Conservation (phyloP, 2,113 vertebrate genomes). For the Trematomus loennbergii region DNA sequence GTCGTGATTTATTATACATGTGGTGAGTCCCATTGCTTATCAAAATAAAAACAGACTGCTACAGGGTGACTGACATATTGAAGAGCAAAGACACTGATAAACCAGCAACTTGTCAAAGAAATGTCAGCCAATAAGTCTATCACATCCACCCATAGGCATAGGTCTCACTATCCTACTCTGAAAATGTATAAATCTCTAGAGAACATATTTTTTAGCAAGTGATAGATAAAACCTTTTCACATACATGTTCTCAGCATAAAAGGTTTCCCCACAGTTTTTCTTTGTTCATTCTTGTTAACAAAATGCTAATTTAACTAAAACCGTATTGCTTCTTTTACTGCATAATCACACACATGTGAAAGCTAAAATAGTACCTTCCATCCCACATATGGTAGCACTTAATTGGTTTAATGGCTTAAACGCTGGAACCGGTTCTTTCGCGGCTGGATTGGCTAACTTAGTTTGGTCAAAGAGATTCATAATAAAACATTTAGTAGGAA, state of each 20-base stretch:
- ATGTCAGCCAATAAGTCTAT: slow-evolving; percentile 33
- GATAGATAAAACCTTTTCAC: slow-evolving; percentile 6
- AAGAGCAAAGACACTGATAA: slow-evolving; percentile 39
- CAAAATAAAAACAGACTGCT: slow-evolving; percentile 52
- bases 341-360: slow-evolving; percentile 56
- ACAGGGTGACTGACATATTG: slow-evolving; percentile 19
- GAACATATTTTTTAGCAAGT: background rate
- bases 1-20: slow-evolving; percentile 52
- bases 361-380: background rate
- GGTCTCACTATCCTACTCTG: slow-evolving; percentile 15
- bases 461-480: slow-evolving; percentile 17
- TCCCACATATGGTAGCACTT: slow-evolving; percentile 67
- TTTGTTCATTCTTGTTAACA: background rate
- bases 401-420: slow-evolving; percentile 42
- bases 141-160: background rate
- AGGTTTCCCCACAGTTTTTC: slow-evolving; percentile 23
- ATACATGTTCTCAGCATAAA: background rate
- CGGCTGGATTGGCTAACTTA: slow-evolving; percentile 10
- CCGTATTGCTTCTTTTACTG: slow-evolving; percentile 34
- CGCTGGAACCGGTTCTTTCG: slow-evolving; percentile 14
- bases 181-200: slow-evolving; percentile 14
- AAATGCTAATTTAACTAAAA: slow-evolving; percentile 21
- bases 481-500: slow-evolving; percentile 39
- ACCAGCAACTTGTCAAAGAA: slow-evolving; percentile 13
- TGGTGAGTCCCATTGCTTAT: slow-evolving; percentile 27